These are phyloP conservation scores for Spilogale gracilis DNA, from an alignment of 2,113 vertebrate genomes.

Conservation along the genomic window DNA sequence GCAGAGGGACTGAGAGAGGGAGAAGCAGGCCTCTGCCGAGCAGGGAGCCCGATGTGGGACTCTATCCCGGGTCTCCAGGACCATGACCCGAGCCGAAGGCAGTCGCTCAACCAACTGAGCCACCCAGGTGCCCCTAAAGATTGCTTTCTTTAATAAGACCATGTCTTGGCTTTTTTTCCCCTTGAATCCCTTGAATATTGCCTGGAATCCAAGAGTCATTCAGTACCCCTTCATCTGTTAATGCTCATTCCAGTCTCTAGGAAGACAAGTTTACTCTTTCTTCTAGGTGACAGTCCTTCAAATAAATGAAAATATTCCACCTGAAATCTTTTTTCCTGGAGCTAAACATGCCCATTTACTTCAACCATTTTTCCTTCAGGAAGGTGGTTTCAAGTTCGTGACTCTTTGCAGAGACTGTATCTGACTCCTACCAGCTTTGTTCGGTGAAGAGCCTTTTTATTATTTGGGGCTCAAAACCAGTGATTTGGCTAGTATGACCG, in stretches of 20 bases:
- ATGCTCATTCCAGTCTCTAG: neutral
- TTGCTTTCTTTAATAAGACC: neutral
- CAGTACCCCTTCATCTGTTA: neutral
- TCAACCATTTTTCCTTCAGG: neutral
- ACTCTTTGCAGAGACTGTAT: neutral
- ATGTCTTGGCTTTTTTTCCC: neutral
- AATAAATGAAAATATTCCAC: neutral
- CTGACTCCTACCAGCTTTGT: neutral
- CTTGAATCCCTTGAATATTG: neutral
- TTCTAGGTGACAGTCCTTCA: neutral
- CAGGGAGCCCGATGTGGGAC: no score
- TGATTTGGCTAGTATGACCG: neutral
- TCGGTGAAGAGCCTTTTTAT: neutral
- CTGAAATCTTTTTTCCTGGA: neutral
- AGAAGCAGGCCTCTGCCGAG: no score
- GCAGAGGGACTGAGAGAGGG: no score
- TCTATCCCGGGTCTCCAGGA: no score
- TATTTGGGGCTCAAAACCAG: neutral
- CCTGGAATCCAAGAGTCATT: constrained; percentile 10
- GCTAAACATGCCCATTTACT: neutral
- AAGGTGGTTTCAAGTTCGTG: neutral
- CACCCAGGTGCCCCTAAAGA: no score
- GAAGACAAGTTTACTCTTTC: neutral
- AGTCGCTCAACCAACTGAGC: no score
- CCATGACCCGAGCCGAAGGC: no score